Percentiles rank a stretch among this genome's conserved stretches.
Evolutionary conservation across 2,113 vertebrate species (phyloP).

Genomic region (Upupa epops): DNA sequence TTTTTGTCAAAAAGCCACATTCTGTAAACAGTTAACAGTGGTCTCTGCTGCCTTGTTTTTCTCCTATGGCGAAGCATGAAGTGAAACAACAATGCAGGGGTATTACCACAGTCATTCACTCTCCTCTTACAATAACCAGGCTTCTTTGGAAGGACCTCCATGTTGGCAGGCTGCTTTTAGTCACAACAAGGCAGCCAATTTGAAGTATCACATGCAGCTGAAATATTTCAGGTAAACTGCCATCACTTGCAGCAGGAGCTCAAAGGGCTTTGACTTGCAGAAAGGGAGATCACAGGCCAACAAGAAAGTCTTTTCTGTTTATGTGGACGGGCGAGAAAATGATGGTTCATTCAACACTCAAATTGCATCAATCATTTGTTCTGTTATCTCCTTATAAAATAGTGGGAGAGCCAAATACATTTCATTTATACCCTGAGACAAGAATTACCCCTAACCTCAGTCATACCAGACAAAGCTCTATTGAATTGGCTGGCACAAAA

Average conservation of each 20-base stretch:
- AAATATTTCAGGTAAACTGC: constrained; percentile 36
- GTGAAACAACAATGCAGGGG: neutral
- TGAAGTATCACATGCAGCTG: neutral
- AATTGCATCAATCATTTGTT: constrained; percentile 18
- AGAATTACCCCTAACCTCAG: neutral
- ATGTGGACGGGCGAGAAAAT: constrained; percentile 35
- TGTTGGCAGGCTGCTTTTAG: constrained; percentile 21
- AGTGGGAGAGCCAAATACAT: constrained; percentile 16
- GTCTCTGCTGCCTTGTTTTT: neutral
- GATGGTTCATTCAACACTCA: constrained; percentile 6
- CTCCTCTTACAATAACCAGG: neutral
- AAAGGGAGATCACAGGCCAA: constrained; percentile 9
- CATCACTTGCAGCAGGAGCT: neutral
- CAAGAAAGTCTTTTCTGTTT: constrained; percentile 2
- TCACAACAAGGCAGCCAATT: neutral
- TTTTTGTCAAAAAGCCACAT: neutral
- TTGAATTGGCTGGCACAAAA: constrained; percentile 14
- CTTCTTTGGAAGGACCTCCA: neutral
- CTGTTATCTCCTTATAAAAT: constrained; percentile 34
- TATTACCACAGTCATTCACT: neutral
- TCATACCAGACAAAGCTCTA: neutral
- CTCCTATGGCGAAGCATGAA: neutral
- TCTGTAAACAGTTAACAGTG: constrained; percentile 17
- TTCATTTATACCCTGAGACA: constrained; percentile 1
- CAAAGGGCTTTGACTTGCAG: constrained; percentile 9